Percentiles rank a stretch among this genome's conserved stretches.
These are phyloP conservation scores for Varanus komodoensis DNA, from an alignment of 2,113 vertebrate species.

Conservation along the genomic window DNA sequence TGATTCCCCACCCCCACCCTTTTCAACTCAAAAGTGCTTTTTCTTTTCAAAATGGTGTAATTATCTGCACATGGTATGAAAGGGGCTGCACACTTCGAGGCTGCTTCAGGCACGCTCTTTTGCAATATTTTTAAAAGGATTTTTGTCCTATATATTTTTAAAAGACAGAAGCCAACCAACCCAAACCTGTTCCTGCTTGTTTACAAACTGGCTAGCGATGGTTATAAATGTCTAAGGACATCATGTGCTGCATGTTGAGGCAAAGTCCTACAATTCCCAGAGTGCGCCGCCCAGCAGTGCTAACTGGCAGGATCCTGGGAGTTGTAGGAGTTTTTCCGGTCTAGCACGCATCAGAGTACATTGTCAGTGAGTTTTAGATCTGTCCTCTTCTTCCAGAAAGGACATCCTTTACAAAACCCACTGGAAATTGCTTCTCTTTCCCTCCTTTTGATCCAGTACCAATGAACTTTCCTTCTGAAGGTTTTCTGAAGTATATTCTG, in stretches of 20 bases:
- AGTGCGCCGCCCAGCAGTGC: too few relatives aligned
- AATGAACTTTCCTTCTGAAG: background rate
- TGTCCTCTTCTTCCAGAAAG: background rate
- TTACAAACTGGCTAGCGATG: background rate
- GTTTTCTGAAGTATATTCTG: background rate
- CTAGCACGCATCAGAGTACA: too few relatives aligned
- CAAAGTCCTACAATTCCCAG: too few relatives aligned
- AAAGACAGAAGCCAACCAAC: background rate
- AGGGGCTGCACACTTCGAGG: background rate
- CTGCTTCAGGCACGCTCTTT: background rate
- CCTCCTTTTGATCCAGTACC: background rate
- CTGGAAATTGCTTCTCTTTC: background rate
- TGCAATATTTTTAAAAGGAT: background rate
- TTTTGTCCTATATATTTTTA: background rate
- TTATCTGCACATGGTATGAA: background rate
- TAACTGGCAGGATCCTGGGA: too few relatives aligned
- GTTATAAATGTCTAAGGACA: background rate
- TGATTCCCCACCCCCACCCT: background rate
- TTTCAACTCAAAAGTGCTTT: conserved; percentile 44
- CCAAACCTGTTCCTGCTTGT: background rate
- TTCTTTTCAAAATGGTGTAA: background rate
- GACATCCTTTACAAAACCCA: background rate
- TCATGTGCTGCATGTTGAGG: too few relatives aligned
- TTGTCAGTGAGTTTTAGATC: background rate
- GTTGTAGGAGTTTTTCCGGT: too few relatives aligned